phyloP scores from a whole-genome alignment of 2,113 vertebrate species.

The Echinops telfairi region DNA sequence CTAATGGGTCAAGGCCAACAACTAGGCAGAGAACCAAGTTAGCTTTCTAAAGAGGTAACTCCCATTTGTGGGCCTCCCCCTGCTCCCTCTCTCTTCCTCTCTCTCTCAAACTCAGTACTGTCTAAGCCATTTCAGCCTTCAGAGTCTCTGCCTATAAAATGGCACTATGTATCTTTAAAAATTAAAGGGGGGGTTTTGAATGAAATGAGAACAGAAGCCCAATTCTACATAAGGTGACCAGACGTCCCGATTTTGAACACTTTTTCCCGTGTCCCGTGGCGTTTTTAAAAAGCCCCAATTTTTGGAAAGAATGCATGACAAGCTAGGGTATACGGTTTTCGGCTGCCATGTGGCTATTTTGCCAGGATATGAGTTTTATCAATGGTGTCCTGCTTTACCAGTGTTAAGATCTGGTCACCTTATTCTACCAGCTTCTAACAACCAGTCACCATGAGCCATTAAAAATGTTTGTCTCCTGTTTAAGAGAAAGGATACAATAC shows the following conservation, averaged over 20 bases:
- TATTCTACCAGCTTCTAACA: slow-evolving; percentile 35
- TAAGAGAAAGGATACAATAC: slow-evolving; percentile 71
- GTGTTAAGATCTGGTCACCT: too few species aligned
- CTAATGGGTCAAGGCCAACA: neutral
- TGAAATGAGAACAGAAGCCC: neutral
- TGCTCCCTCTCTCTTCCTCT: neutral
- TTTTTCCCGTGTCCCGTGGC: too few species aligned
- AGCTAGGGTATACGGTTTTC: too few species aligned
- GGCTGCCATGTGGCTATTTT: too few species aligned
- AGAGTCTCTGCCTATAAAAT: slow-evolving; percentile 41
- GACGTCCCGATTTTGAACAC: too few species aligned
- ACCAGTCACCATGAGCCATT: slow-evolving; percentile 53
- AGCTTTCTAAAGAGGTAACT: slow-evolving; percentile 1
- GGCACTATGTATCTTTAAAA: slow-evolving; percentile 19
- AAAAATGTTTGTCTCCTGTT: slow-evolving; percentile 62
- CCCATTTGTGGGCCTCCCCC: neutral
- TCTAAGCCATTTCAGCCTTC: slow-evolving; percentile 28
- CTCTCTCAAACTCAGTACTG: neutral
- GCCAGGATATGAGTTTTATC: too few species aligned
- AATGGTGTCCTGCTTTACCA: too few species aligned
- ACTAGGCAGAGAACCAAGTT: neutral
- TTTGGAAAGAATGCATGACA: too few species aligned
- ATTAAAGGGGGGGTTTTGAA: too few species aligned
- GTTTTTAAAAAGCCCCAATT: too few species aligned
- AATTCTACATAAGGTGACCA: too few species aligned